phyloP scores from a whole-genome alignment of 2,888 invertebrate genomes.

The Pristionchus fissidentatus region DNA sequence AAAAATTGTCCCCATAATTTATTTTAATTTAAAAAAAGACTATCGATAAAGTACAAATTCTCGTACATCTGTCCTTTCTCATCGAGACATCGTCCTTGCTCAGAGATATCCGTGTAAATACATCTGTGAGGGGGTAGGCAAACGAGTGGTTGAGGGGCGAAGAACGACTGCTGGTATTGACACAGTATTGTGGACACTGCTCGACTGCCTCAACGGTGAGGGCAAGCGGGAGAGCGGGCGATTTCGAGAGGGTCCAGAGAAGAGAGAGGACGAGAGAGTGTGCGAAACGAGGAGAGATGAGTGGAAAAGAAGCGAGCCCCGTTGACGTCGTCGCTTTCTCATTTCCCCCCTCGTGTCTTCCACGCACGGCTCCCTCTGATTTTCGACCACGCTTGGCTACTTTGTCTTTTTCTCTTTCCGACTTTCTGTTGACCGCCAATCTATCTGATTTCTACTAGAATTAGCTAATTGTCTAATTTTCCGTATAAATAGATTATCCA shows the following conservation, averaged over 20 bases:
- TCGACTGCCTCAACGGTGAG: background rate
- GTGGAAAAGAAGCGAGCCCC: background rate
- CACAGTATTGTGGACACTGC: conserved; percentile 30
- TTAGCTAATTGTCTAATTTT: too few relatives aligned
- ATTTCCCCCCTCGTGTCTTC: conserved; percentile 2
- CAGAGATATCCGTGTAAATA: too few relatives aligned
- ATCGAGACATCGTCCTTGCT: too few relatives aligned
- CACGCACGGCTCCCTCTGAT: too few relatives aligned
- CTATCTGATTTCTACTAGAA: too few relatives aligned
- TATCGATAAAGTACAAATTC: too few relatives aligned
- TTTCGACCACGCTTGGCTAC: background rate
- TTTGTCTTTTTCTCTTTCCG: background rate
- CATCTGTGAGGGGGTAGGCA: too few relatives aligned
- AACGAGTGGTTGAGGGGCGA: too few relatives aligned
- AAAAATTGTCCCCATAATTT: background rate
- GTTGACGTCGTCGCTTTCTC: background rate
- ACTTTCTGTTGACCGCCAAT: too few relatives aligned
- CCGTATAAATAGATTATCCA: too few relatives aligned
- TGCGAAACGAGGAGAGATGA: background rate
- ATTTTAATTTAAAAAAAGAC: background rate
- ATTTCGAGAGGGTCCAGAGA: background rate
- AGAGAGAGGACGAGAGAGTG: background rate
- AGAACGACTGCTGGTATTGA: conserved; percentile 32
- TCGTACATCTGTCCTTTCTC: too few relatives aligned
- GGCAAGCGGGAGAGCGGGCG: background rate